Percentiles rank a stretch among this genome's conserved stretches.
These are phyloP conservation scores for Orthonyx spaldingii DNA, from an alignment of 2,113 vertebrate genomes.

Conservation along the genomic window DNA sequence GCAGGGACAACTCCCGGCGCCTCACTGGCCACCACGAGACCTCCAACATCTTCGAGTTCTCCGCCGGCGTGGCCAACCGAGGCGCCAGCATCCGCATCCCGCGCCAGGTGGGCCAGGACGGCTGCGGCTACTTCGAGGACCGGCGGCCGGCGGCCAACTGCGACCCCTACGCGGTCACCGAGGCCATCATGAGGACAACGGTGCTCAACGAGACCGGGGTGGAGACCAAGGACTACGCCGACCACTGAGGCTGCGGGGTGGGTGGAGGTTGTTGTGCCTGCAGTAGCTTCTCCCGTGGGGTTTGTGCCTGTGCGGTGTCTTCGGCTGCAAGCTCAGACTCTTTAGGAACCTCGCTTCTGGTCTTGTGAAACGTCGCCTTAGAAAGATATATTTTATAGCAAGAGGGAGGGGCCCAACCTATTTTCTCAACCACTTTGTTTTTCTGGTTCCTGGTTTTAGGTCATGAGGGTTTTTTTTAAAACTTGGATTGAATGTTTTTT, in stretches of 20 bases:
- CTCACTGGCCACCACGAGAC: slow-evolving; percentile 76
- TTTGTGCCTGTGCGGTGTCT: neutral
- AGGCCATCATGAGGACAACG: slow-evolving; percentile 69
- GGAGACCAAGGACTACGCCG: slow-evolving; percentile 35
- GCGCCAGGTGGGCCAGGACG: slow-evolving; percentile 71
- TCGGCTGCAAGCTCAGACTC: slow-evolving; percentile 10
- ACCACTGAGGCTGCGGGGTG: neutral
- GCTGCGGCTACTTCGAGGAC: slow-evolving; percentile 78
- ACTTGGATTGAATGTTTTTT: neutral
- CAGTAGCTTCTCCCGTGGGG: neutral
- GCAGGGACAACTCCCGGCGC: slow-evolving; percentile 75
- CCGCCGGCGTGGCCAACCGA: slow-evolving; percentile 73
- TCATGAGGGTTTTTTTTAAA: neutral
- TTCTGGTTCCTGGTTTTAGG: neutral
- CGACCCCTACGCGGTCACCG: slow-evolving; percentile 74
- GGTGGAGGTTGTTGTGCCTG: neutral
- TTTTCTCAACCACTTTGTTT: neutral
- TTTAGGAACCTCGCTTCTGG: slow-evolving; percentile 25
- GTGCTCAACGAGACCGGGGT: slow-evolving; percentile 65
- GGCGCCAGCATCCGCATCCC: slow-evolving; percentile 79
- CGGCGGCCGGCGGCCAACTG: slow-evolving; percentile 79
- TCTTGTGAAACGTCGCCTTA: slow-evolving; percentile 15
- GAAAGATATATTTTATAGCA: neutral
- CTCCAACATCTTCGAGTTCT: slow-evolving; percentile 76
- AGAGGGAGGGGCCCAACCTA: neutral